Conservation (phyloP, 2,888 invertebrate species). For the Himalopsyche anomala region DNA sequence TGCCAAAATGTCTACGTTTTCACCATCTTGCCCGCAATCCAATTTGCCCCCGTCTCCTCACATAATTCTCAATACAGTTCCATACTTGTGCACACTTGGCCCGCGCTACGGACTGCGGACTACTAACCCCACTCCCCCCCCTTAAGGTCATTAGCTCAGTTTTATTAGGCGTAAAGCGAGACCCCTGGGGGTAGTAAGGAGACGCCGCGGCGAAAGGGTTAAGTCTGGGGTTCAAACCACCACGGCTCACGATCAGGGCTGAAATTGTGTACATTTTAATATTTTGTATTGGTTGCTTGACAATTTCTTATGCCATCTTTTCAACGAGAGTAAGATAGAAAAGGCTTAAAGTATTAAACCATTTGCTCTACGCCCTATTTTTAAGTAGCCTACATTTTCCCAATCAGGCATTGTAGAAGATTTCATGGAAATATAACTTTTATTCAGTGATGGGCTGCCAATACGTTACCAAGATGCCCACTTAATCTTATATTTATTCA, state of each 20-base stretch:
- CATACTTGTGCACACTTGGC: not conserved
- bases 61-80: conserved; percentile 42
- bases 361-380: no score
- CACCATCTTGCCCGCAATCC: conserved; percentile 43
- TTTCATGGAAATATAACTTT: no score
- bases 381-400: no score
- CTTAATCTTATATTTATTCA: no score
- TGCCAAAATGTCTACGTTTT: conserved; percentile 31
- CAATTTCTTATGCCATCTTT: no score
- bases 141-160: conserved; percentile 42
- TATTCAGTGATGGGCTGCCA: no score
- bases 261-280: not conserved
- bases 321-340: no score
- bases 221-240: conserved; percentile 41
- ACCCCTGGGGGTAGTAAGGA: conserved; percentile 40
- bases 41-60: conserved; percentile 12
- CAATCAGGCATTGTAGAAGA: no score
- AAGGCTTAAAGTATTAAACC: no score
- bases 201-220: conserved; percentile 38
- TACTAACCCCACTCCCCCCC: not conserved
- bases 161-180: conserved; percentile 43
- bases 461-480: no score
- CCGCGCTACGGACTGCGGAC: not conserved
- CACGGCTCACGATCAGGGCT: not conserved
- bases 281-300: no score